phyloP scores from a whole-genome alignment of 2,888 invertebrate species.

The Archips xylosteana region DNA sequence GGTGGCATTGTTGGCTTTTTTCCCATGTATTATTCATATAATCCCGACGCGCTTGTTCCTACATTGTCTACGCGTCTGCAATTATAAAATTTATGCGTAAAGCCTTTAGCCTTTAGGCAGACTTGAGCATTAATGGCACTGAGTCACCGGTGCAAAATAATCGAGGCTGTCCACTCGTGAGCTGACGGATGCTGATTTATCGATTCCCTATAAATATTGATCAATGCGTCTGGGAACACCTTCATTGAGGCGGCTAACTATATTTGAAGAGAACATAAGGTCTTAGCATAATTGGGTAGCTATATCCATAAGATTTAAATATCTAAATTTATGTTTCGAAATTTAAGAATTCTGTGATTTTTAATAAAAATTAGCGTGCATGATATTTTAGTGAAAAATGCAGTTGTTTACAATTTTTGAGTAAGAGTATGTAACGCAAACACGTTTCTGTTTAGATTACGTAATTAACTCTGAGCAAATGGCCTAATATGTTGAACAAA shows the following conservation, averaged over 20 bases:
- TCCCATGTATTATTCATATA: conserved; percentile 76
- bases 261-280: neutral
- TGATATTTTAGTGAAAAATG: conserved; percentile 18
- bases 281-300: neutral
- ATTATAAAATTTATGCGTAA: conserved; percentile 80
- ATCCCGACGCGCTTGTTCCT: conserved; percentile 73
- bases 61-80: conserved; percentile 80
- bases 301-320: no score
- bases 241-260: conserved; percentile 33
- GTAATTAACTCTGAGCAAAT: conserved; percentile 18
- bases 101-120: conserved; percentile 80
- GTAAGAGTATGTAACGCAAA: neutral
- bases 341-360: no score
- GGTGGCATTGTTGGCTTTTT: conserved; percentile 65
- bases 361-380: no score
- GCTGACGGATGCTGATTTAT: conserved; percentile 79
- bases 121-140: conserved; percentile 67
- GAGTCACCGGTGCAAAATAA: conserved; percentile 68
- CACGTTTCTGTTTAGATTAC: conserved; percentile 16
- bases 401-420: conserved; percentile 6
- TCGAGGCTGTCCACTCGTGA: conserved; percentile 77
- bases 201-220: conserved; percentile 70
- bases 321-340: no score
- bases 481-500: conserved; percentile 24
- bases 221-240: conserved; percentile 72